Evolutionary conservation across 2,888 invertebrate species (phyloP).

Genomic region (Drosophila multiciliata): DNA sequence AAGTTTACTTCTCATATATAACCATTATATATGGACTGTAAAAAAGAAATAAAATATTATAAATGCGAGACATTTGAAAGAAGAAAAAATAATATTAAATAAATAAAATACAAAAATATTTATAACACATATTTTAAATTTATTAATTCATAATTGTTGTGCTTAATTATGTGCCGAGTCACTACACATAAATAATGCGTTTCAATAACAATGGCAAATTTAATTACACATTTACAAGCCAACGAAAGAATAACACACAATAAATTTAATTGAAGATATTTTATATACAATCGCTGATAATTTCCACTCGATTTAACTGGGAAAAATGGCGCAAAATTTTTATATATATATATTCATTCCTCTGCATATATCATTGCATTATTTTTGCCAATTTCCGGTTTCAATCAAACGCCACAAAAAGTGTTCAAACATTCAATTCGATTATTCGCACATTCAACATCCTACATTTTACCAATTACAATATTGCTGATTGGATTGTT

Average conservation of each 20-base stretch:
- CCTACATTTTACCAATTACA: constrained; percentile 74
- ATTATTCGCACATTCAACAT: constrained; percentile 58
- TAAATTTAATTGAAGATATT: constrained; percentile 24
- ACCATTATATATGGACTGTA: not conserved
- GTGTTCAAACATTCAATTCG: constrained; percentile 67
- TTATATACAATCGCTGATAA: constrained; percentile 7
- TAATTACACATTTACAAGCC: not conserved
- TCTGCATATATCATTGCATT: constrained; percentile 28
- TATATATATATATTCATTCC: not conserved
- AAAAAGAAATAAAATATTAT: not conserved
- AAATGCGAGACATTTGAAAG: not conserved
- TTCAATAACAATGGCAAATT: constrained; percentile 7
- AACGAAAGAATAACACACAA: not conserved
- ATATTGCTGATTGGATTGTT: constrained; percentile 75
- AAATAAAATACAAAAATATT: not conserved
- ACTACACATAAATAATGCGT: not conserved
- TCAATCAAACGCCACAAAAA: constrained; percentile 71
- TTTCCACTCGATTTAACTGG: constrained; percentile 24
- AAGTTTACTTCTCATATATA: not conserved
- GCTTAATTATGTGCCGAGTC: not conserved
- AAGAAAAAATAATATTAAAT: not conserved
- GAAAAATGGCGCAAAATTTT: not conserved
- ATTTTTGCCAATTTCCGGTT: constrained; percentile 64
- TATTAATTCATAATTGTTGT: not conserved
- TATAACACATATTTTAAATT: not conserved